These are phyloP conservation scores for Acanthaster planci DNA, from an alignment of 35 echinoderm and acorn worm species.

Conservation along the genomic window DNA sequence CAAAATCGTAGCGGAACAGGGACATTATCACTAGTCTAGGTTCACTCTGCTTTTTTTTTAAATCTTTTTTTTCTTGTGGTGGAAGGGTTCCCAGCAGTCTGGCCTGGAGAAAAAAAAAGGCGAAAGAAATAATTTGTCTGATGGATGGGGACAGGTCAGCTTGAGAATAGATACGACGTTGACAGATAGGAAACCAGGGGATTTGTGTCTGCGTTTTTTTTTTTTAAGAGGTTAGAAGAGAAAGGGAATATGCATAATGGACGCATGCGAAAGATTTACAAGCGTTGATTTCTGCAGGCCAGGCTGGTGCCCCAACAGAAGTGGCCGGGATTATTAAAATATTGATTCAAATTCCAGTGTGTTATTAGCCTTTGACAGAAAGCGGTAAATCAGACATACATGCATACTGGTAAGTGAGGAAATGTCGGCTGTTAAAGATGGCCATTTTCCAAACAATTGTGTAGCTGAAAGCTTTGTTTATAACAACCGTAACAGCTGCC, in stretches of 20 bases:
- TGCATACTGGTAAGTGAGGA: too few relatives aligned
- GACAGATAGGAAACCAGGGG: constrained; percentile 9
- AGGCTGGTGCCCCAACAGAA: not conserved
- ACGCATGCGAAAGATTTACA: constrained; percentile 8
- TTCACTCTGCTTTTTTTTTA: too few relatives aligned
- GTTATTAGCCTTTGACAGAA: constrained; percentile 5
- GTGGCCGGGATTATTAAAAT: constrained; percentile 13
- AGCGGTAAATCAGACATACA: not conserved
- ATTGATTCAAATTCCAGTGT: constrained; percentile 31
- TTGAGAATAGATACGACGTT: constrained; percentile 7
- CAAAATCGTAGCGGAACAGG: too few relatives aligned
- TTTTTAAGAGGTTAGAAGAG: not conserved
- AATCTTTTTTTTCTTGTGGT: not conserved
- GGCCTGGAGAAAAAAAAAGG: not conserved
- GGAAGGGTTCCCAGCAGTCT: constrained; percentile 9
- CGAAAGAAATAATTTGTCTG: constrained; percentile 26
- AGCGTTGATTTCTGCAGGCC: not conserved
- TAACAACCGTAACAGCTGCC: too few relatives aligned
- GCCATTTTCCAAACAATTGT: too few relatives aligned
- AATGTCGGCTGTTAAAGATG: too few relatives aligned
- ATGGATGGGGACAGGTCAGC: constrained; percentile 7
- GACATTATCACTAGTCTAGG: too few relatives aligned
- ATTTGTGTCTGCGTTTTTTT: constrained; percentile 7
- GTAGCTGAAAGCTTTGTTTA: too few relatives aligned
- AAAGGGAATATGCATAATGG: not conserved